Base-by-base conservation (phyloP, 1,140 invertebrate species). In the Drosophila pruinosa region DNA sequence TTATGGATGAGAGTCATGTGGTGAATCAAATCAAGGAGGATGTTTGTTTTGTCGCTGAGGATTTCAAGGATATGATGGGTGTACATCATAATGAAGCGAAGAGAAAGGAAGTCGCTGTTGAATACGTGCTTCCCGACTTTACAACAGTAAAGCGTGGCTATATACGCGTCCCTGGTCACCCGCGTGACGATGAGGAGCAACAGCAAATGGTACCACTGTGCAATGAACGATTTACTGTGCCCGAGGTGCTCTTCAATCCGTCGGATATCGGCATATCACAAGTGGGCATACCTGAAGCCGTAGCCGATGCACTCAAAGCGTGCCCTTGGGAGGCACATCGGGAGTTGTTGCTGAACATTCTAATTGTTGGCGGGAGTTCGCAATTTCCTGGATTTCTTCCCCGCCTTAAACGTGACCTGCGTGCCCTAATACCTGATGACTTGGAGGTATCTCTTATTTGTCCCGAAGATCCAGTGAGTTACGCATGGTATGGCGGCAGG, bases 21-120 rank as follows among this genome's bases (percentile, higher is more conserved):
- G 98, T 99, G 6, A 99, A 99, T 92, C 98, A 99, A 92, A 96
- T 97, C 0, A 99, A 99, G 92, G 99, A 99, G 92, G 98, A 99
- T 91, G 95, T 96, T 0, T 99, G 98, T 90, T 99, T 96, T 93
- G 97, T 99, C 0, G 96, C 98, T 0, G 93, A 94, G 76, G 93
- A 99, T 88, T 98, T 99, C 85, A 95, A 94, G 82, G 92, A 92
- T 12, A 97, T 99, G 68, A 96, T 99, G 95, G 93, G 94, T 36
- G 94, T 94, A 50, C 95, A 97, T 4, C 94, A 94, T 90, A 10
- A 58, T 22, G 92, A 92, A 48, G 94, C 94, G 90, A 86, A 81
- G 54, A 92, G 92, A 0, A 91, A 92, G 14, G 96, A 96, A 80
- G 96, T 99, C 52, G 93, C 95, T 0, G 93, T 95, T 63, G 98